These are phyloP conservation scores for Pimephales promelas DNA, from an alignment of 2,113 vertebrate genomes.

Conservation along the genomic window DNA sequence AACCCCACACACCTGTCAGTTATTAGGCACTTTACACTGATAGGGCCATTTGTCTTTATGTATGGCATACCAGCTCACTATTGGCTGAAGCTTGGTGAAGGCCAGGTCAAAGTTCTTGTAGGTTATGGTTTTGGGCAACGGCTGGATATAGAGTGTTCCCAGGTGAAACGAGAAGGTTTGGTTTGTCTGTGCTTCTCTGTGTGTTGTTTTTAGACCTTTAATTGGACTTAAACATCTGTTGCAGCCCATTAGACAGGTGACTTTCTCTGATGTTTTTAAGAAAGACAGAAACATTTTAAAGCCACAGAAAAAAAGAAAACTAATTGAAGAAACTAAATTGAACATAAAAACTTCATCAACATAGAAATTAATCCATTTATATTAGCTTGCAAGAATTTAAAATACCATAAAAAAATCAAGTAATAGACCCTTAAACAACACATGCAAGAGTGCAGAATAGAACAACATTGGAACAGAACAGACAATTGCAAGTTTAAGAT, in stretches of 20 bases:
- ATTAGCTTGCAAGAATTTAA: neutral
- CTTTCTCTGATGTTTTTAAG: neutral
- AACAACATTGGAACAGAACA: too few species aligned
- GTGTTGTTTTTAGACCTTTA: constrained; percentile 39
- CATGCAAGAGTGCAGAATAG: neutral
- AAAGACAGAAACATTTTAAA: neutral
- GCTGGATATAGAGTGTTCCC: neutral
- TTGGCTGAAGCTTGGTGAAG: constrained; percentile 21
- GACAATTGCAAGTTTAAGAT: neutral
- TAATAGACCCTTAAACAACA: neutral
- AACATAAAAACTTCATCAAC: neutral
- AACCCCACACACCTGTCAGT: constrained; percentile 15
- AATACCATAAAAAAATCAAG: neutral
- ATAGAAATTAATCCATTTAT: neutral
- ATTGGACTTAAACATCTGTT: constrained; percentile 31
- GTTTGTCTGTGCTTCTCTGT: constrained; percentile 18
- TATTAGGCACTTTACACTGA: constrained; percentile 40
- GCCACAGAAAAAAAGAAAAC: neutral
- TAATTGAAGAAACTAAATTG: too few species aligned
- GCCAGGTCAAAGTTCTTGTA: constrained; percentile 31
- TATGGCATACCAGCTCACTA: constrained; percentile 1
- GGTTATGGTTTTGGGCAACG: constrained; percentile 1
- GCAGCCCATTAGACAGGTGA: constrained; percentile 11
- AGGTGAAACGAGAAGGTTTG: neutral
- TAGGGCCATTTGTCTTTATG: constrained; percentile 48